Base-by-base conservation (phyloP, 1,140 invertebrate genomes). In the Cryptotermes secundus region DNA sequence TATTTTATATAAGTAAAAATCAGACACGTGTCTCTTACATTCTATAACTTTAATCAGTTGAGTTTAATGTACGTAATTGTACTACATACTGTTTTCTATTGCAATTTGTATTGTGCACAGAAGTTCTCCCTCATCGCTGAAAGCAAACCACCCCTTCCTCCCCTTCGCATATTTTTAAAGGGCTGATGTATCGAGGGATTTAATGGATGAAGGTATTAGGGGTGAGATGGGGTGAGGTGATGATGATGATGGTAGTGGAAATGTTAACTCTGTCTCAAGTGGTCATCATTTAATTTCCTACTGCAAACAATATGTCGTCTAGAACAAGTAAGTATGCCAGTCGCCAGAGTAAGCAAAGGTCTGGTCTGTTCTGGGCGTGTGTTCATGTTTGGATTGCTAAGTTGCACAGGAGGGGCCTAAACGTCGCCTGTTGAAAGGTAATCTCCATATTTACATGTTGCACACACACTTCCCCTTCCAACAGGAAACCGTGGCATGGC, bases 231-330 rank as follows among this genome's bases (percentile, higher is more conserved):
- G n/a, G 38, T 14, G 3, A 3, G 45, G 3, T 16, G 59, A 6
- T 72, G 59, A 72, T 72, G 59, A 72, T 72, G 59, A 72, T n/a
- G 59, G 59, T 31, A 72, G 59, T 72, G 59, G 59, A 72, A 72
- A 72, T 72, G 59, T 72, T 72, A 72, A 72, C 59, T 72, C 59
- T 72, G 59, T 59, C 82, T 83, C 85, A 85, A 85, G 82, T 85
- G 85, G 80, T 83, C 85, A 81, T 84, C 85, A 82, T 83, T 85
- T 85, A 85, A 85, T 85, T 85, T 83, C 85, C 84, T 79, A 45
- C n/a, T 65, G 84, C 72, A 81, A 83, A 36, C 65, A 36, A 36
- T n/a, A 81, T n/a, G 59, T 72, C 59, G 31, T 72, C 59, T n/a
- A 72, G 26, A 72, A n/a, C 59, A 31, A 72, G 59, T 72, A 72